Evolutionary conservation across 2,113 vertebrate genomes (phyloP).

Genomic region (Probosciger aterrimus): DNA sequence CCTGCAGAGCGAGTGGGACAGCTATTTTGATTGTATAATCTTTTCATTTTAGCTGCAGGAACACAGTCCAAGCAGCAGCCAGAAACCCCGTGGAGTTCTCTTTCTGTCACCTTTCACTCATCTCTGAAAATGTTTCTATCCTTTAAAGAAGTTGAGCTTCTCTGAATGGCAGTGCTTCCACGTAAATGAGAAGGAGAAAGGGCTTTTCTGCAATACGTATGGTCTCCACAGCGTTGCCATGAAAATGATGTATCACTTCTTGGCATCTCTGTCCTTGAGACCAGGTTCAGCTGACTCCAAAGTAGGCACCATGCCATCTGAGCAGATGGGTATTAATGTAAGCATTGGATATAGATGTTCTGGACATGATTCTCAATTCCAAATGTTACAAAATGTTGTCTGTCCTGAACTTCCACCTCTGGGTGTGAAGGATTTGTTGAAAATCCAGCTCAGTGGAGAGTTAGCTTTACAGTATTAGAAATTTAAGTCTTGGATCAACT

Average conservation of each 20-base stretch:
- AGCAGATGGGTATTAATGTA: slow-evolving; percentile 62
- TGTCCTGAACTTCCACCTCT: slow-evolving; percentile 42
- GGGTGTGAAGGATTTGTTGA: slow-evolving; percentile 43
- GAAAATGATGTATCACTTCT: background rate
- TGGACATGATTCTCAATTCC: slow-evolving; percentile 16
- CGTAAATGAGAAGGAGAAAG: background rate
- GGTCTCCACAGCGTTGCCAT: background rate
- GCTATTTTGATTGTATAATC: background rate
- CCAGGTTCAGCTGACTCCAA: background rate
- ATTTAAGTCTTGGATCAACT: background rate
- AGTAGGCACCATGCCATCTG: background rate
- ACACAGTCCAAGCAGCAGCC: background rate
- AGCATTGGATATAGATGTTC: slow-evolving; percentile 16
- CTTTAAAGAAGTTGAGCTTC: background rate
- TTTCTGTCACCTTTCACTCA: background rate
- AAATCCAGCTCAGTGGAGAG: slow-evolving; percentile 33
- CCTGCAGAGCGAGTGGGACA: background rate
- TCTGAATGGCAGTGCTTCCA: background rate
- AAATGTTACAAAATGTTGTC: slow-evolving; percentile 11
- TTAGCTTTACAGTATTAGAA: slow-evolving; percentile 13
- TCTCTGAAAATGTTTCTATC: background rate
- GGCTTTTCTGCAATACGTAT: background rate
- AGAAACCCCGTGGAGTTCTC: background rate
- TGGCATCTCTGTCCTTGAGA: background rate
- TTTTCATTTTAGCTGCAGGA: background rate